Base-by-base conservation (phyloP, 1,140 invertebrate genomes). In the Amphibalanus amphitrite region DNA sequence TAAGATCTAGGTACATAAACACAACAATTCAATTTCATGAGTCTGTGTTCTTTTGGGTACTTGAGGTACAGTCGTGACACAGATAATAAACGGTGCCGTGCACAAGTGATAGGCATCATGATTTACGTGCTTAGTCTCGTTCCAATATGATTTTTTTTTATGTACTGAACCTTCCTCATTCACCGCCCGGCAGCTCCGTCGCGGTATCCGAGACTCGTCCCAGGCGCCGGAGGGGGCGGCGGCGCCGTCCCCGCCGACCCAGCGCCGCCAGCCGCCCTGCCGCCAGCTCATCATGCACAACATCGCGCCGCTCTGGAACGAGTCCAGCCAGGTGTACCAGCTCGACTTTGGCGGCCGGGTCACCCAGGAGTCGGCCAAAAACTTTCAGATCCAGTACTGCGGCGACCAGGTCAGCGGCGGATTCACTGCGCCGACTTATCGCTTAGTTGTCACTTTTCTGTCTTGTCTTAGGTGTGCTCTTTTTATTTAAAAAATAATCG, bases 281-380 rank as follows among this genome's bases (percentile, higher is more conserved):
- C 82, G 86, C 26, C 90, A 95, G 80, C 92, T 97, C 79, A 87
- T 95, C 26, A 95, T 98, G 92, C 92, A 97, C 79, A 99, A 99
- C 81, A 98, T 98, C 81, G 95, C 95, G 59, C 97, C 97, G 6
- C 92, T 99, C 86, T 99, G 97, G 97, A 99, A 99, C 81, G 97
- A 98, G 81, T 92, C 92, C 78, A 96, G 92, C 79, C 96, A 99
- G 81, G 97, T 99, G 10, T 99, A 99, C 82, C 97, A 99, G 78
- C 83, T 99, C 26, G 97, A 99, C 82, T 99, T 98, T 84, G 96
- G 96, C n/a, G 97, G 96, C 23, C 84, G 97, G 76, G 97, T 99
- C 29, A 99, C 96, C 0, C 96, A 98, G 79, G 97, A 99, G 80
- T 98, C 95, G 6, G 97, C 97, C 0, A 99, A 99, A 81, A 99